These are phyloP conservation scores for Hylaea fasciaria DNA, from an alignment of 2,888 invertebrate genomes.

Conservation along the genomic window DNA sequence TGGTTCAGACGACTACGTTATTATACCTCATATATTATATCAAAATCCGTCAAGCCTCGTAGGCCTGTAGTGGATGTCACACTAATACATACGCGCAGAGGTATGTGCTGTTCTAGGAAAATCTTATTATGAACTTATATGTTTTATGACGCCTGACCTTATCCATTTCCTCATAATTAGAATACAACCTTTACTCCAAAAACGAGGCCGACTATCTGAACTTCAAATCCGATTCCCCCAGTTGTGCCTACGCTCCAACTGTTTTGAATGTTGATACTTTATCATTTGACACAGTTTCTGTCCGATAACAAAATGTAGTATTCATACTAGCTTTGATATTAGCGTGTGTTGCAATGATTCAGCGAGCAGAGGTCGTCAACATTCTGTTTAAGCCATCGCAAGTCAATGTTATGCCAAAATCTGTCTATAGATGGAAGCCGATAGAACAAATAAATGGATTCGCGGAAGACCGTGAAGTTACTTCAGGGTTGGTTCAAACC, in stretches of 20 bases:
- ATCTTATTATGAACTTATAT: too few relatives aligned
- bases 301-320: slow-evolving; percentile 16
- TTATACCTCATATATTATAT: too few relatives aligned
- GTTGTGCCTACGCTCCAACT: not conserved
- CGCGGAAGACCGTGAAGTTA: slow-evolving; percentile 16
- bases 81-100: too few relatives aligned
- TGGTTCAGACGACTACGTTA: too few relatives aligned
- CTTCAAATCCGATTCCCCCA: slow-evolving; percentile 2
- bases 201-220: slow-evolving; percentile 4
- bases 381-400: slow-evolving; percentile 15
- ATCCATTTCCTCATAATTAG: too few relatives aligned
- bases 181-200: slow-evolving; percentile 5
- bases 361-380: slow-evolving; percentile 14
- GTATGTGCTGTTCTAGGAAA: too few relatives aligned
- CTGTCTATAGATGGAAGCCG: slow-evolving; percentile 7
- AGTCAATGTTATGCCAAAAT: slow-evolving; percentile 23
- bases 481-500: slow-evolving; percentile 3
- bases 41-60: too few relatives aligned
- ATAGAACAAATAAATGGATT: slow-evolving; percentile 12
- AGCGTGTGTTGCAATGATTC: slow-evolving; percentile 18
- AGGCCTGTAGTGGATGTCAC: too few relatives aligned
- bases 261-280: slow-evolving; percentile 1
- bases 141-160: too few relatives aligned
- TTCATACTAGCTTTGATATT: slow-evolving; percentile 1
- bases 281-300: slow-evolving; percentile 26